phyloP scores from a whole-genome alignment of 2,797 vertebrate species.

The Pteronotus mesoamericanus region DNA sequence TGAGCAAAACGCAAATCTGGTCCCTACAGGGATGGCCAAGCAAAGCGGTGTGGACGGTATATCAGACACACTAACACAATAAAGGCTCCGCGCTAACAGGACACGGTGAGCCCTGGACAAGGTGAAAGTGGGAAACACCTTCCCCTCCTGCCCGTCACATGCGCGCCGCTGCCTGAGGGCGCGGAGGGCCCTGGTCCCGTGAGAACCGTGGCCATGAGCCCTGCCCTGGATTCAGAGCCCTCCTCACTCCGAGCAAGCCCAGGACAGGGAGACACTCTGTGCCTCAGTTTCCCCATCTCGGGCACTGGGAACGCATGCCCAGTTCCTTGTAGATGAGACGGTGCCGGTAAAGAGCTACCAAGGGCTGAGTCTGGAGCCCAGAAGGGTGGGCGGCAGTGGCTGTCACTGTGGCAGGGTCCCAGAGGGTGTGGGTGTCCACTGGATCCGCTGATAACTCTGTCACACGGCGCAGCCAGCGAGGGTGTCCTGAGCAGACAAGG shows the following conservation, averaged over 20 bases:
- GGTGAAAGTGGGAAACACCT: not conserved
- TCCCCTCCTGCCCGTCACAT: no score
- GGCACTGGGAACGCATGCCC: accelerated
- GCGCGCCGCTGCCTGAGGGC: not conserved
- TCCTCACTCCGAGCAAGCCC: accelerated
- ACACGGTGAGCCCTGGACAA: accelerated
- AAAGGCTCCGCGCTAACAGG: not conserved
- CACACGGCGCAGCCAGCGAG: accelerated
- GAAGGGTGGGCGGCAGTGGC: not conserved
- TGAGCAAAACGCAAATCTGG: not conserved
- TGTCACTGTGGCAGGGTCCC: no score
- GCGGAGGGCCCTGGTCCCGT: accelerated
- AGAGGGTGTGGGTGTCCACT: not conserved
- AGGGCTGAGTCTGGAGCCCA: not conserved
- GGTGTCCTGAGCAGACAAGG: not conserved
- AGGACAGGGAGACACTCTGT: not conserved
- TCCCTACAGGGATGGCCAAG: accelerated
- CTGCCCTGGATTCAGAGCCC: accelerated
- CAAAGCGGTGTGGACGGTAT: accelerated
- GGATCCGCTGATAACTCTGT: not conserved
- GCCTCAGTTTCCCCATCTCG: not conserved
- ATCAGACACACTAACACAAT: no score
- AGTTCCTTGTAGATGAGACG: accelerated
- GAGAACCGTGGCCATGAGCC: accelerated
- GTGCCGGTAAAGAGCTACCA: accelerated